Conservation (phyloP, 2,888 invertebrate species). For the Chymomyza caudatula region DNA sequence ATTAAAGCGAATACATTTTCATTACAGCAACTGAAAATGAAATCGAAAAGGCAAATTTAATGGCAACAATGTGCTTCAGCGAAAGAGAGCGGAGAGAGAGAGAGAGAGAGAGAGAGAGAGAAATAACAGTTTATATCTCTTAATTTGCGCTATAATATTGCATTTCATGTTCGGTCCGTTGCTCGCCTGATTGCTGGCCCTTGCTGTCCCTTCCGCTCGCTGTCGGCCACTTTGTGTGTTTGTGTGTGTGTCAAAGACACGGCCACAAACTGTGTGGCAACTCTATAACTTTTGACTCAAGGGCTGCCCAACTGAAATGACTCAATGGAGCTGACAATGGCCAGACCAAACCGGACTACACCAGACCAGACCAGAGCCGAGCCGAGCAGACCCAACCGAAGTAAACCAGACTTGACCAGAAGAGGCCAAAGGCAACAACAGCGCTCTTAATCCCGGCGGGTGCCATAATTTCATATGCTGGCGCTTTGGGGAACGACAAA, state of each 20-base stretch:
- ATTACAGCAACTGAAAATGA: neutral
- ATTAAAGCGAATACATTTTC: conserved; percentile 8
- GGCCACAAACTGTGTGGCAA: neutral
- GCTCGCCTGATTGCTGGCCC: neutral
- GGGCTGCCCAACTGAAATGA: neutral
- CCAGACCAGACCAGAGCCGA: conserved; percentile 22
- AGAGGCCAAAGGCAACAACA: neutral
- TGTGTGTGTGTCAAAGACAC: neutral
- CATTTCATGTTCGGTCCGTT: neutral
- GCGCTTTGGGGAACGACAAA: conserved; percentile 25
- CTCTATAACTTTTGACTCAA: neutral
- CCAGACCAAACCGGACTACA: conserved; percentile 3
- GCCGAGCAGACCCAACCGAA: too few species aligned
- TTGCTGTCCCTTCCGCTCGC: neutral
- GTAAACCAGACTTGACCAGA: neutral
- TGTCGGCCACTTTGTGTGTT: neutral
- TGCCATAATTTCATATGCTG: conserved; percentile 66
- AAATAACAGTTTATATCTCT: neutral
- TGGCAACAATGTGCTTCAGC: neutral
- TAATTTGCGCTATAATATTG: neutral
- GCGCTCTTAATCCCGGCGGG: conserved; percentile 52
- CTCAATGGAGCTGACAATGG: neutral
- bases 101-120: conserved; percentile 10
- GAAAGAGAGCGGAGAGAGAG: neutral
- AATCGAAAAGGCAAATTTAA: conserved; percentile 10